Base-by-base conservation (phyloP, 2,888 invertebrate genomes). In the Bombyx huttoni region DNA sequence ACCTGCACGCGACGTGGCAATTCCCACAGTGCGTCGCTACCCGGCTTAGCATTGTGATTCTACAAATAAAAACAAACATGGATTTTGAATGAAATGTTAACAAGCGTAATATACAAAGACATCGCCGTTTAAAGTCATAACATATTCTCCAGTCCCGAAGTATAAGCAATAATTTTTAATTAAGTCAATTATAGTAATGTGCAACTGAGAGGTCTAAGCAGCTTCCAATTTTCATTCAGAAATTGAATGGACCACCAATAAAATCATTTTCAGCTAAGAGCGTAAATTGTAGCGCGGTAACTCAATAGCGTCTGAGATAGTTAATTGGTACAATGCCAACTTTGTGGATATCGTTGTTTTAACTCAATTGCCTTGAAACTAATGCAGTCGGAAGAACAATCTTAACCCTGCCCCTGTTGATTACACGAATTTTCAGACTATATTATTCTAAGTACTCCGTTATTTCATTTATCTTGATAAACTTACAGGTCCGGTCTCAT, bases 291-390 rank as follows among this genome's bases (percentile, higher is more conserved):
- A 66, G 61, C 56, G 64, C 62, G 62, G 68, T 73, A 75, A 75
- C 70, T 73, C 72, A 69, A 75, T 75, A 75, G 68, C 64, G 62
- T 63, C 60, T 64, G 65, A 73, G 68, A 70, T 72, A 64, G 72
- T 66, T 80, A 79, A 81, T 82, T 85, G 84, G 84, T 84, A 66
- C 70, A 67, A 74, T 74, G 85, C 82, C 83, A 85, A 75, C 68
- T 75, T 69, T 60, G 62, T 63, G 67, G 73, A 72, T 78, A 77
- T 73, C 76, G 70, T 74, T 78, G 76, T 76, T 77, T 78, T 77
- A 81, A 82, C 78, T 75, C 73, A 72, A 80, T 81, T 75, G 72
- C 73, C 70, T 73, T 65, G 67, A 60, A 65, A 70, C 74, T 76
- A 77, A 78, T 77, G 77, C 71, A 74, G 72, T 73, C 61, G 62